These are phyloP conservation scores for Montipora efflorescens DNA, from an alignment of 64 coral and sea anemone genomes.

Conservation along the genomic window DNA sequence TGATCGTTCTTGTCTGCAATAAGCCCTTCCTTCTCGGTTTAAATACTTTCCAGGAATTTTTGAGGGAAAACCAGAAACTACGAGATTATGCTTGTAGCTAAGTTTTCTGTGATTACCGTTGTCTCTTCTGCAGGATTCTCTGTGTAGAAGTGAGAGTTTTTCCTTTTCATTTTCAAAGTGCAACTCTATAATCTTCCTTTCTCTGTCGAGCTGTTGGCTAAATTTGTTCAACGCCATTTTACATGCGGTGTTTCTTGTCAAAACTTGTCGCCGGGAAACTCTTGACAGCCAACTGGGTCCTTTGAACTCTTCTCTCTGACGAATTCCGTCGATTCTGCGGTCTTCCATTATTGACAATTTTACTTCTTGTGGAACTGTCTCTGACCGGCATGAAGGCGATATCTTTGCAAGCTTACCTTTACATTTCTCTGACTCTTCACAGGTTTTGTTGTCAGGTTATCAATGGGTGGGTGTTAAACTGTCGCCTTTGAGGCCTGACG, in stretches of 20 bases:
- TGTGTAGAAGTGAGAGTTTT: background rate
- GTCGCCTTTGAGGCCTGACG: background rate
- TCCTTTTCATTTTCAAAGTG: background rate
- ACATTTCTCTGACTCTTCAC: background rate
- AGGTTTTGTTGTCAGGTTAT: background rate
- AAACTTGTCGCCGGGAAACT: constrained; percentile 30
- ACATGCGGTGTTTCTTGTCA: constrained; percentile 51
- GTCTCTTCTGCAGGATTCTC: background rate
- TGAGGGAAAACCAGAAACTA: background rate
- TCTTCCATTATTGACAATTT: background rate
- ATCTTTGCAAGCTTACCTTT: too few relatives aligned
- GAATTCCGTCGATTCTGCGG: background rate
- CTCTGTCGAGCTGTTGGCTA: constrained; percentile 46
- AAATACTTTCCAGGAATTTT: background rate
- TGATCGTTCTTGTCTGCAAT: background rate
- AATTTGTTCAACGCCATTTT: constrained; percentile 38
- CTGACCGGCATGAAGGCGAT: too few relatives aligned
- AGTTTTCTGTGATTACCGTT: background rate
- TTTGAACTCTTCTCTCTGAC: background rate
- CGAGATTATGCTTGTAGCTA: background rate
- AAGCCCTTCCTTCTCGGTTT: background rate
- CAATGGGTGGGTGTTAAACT: background rate
- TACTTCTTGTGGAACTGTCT: background rate
- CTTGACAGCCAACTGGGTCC: constrained; percentile 27
- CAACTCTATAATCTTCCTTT: constrained; percentile 41